Evolutionary conservation across 2,888 invertebrate species (phyloP).

Genomic region (Amphimallon solstitiale): DNA sequence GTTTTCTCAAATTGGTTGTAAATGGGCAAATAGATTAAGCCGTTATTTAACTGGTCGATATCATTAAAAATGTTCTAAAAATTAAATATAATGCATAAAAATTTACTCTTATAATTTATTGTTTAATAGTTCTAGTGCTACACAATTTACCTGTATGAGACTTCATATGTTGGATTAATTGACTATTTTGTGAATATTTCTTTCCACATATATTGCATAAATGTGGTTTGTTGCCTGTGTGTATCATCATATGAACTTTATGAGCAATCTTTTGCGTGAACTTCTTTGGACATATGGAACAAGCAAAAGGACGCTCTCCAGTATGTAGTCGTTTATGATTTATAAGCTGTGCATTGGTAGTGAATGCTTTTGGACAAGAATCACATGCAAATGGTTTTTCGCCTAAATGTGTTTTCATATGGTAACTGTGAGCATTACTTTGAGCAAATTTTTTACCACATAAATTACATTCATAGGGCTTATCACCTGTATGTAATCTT

Average conservation of each 20-base stretch:
- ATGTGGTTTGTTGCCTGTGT: conserved; percentile 50
- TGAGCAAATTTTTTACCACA: conserved; percentile 51
- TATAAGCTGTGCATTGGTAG: conserved; percentile 50
- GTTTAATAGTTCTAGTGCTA: conserved; percentile 10
- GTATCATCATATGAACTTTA: conserved; percentile 51
- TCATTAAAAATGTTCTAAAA: too few species aligned
- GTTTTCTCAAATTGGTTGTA: too few species aligned
- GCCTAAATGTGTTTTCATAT: conserved; percentile 51
- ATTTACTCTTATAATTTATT: neutral
- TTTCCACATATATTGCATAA: conserved; percentile 52
- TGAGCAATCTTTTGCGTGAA: conserved; percentile 53
- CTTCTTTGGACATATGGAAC: conserved; percentile 56
- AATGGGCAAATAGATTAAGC: too few species aligned
- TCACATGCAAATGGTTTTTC: conserved; percentile 48
- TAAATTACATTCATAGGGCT: conserved; percentile 53
- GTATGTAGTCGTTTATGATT: conserved; percentile 51
- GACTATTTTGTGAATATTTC: conserved; percentile 50
- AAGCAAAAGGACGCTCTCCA: conserved; percentile 57
- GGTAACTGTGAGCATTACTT: conserved; percentile 49
- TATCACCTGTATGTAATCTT: conserved; percentile 49
- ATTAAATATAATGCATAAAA: too few species aligned
- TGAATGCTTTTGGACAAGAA: conserved; percentile 47
- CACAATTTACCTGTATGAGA: conserved; percentile 51
- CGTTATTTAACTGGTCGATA: too few species aligned
- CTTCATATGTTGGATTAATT: conserved; percentile 50